Conservation (phyloP, 2,113 vertebrate genomes). For the Vimba vimba region DNA sequence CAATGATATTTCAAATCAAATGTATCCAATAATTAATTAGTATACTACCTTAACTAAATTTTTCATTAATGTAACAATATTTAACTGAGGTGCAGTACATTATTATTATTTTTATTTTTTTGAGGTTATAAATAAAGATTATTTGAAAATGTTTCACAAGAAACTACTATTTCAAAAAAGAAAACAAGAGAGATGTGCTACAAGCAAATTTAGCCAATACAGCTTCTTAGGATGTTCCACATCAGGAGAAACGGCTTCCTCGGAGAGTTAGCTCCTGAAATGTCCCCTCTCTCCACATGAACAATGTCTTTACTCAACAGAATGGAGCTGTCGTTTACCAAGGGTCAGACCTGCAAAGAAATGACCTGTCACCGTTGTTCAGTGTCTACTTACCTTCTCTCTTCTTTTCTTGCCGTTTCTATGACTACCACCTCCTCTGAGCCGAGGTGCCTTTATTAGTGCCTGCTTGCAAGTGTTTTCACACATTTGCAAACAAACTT, state of each 20-base stretch:
- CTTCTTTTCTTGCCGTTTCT: constrained; percentile 36
- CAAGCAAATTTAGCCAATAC: constrained; percentile 65
- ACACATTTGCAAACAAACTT: not conserved
- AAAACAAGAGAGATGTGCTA: constrained; percentile 28
- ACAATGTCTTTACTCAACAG: constrained; percentile 62
- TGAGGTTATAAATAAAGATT: too few relatives aligned
- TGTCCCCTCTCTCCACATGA: constrained; percentile 62
- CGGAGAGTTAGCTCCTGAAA: constrained; percentile 64
- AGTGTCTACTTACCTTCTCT: constrained; percentile 29
- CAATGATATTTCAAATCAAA: too few relatives aligned
- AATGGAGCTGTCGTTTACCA: constrained; percentile 56
- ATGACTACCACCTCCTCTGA: constrained; percentile 18
- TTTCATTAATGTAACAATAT: too few relatives aligned
- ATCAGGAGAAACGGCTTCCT: constrained; percentile 67
- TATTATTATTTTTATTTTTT: too few relatives aligned
- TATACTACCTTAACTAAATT: too few relatives aligned
- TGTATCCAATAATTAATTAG: too few relatives aligned
- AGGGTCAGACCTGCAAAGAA: constrained; percentile 58
- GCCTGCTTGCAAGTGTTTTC: not conserved
- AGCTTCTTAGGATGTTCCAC: constrained; percentile 50
- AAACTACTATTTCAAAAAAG: constrained; percentile 35
- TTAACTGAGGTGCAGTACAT: too few relatives aligned
- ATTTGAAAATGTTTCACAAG: too few relatives aligned
- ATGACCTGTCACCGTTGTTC: constrained; percentile 59
- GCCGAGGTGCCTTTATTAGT: not conserved